Base-by-base conservation (phyloP, 2,888 invertebrate genomes). In the Clusia tigrina region DNA sequence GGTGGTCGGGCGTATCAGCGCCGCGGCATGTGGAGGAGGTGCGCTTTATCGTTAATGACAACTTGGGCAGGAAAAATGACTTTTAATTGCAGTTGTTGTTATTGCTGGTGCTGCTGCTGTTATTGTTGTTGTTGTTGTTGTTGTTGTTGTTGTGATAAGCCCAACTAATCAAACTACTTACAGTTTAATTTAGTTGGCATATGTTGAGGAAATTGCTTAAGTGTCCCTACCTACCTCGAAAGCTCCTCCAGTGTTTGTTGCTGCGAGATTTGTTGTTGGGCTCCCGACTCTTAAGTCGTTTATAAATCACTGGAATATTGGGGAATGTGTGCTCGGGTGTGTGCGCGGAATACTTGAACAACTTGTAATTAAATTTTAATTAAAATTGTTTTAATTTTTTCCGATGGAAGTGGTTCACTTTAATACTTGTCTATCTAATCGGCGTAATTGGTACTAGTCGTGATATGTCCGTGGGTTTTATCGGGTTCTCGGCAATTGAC, bases 111-210 rank as follows among this genome's bases (percentile, higher is more conserved):
- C 17, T 74, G 71, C 42, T 67, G 57, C 24, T 54, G 3, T 18
- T 2, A 18, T 17, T 12, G n/a, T 18, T 2, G 22, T 12, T 23
- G 15, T 37, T 55, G 42, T 67, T 64, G 69, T 56, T 62, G 69
- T 62, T 32, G 58, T 58, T 46, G 48, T 54, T 51, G 23, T 67
- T 52, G 22, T 74, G 74, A 75, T 77, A 75, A 75, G 77, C 76
- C 76, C 74, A 77, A 75, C 77, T 75, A 75, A 75, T 75, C 74
- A 76, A 70, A 75, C 72, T 74, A 75, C 74, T 75, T 75, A 75
- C 74, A 74, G 75, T 77, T 75, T 77, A 69, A 77, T 75, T 75
- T 51, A 5, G 48, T 48, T 22, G 18, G 48, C 9, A 22, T 48
- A 48, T 48, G 48, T 18, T 22, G 22, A 18, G 22, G 48, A 18